A percentile compares a stretch with the other conserved stretches of the same genome.
Evolutionary conservation across 2,888 invertebrate genomes (phyloP).

Genomic region (Pegoplata infirma): DNA sequence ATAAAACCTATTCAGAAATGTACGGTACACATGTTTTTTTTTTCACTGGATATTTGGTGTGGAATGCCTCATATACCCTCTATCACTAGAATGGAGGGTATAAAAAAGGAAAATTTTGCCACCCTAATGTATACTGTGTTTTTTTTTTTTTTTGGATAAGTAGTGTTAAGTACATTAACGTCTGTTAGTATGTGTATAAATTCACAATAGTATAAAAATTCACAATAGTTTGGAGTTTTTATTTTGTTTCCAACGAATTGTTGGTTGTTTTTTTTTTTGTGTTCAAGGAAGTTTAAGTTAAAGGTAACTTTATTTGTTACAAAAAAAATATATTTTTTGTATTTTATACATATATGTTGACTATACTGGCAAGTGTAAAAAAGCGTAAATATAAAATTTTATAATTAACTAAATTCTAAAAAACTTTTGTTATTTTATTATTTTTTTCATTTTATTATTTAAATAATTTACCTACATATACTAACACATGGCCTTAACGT

Average conservation of each 20-base stretch:
- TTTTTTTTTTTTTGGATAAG: not conserved
- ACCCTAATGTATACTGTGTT: not conserved
- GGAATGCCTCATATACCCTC: too few relatives aligned
- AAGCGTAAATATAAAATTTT: conserved; percentile 40
- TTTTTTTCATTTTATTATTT: too few relatives aligned
- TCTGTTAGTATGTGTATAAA: not conserved
- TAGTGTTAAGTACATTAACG: not conserved
- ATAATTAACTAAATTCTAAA: conserved; percentile 33
- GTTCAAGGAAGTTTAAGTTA: conserved; percentile 55
- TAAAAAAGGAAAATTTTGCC: too few relatives aligned
- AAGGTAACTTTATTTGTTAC: conserved; percentile 38
- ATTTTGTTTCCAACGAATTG: not conserved
- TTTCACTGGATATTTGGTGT: too few relatives aligned
- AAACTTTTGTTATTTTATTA: not conserved
- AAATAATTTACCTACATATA: not conserved
- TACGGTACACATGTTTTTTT: too few relatives aligned
- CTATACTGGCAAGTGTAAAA: conserved; percentile 23
- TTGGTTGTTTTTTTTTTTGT: conserved; percentile 14
- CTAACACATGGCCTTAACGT: not conserved
- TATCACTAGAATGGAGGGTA: too few relatives aligned
- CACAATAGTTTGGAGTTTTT: conserved; percentile 9
- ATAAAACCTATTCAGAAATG: too few relatives aligned
- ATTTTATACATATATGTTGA: not conserved
- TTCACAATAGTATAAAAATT: not conserved
- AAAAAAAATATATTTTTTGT: conserved; percentile 4